A percentile compares a stretch with the other conserved stretches of the same genome.
phyloP scores from a whole-genome alignment of 2,888 invertebrate species.

The Dilophus febrilis region DNA sequence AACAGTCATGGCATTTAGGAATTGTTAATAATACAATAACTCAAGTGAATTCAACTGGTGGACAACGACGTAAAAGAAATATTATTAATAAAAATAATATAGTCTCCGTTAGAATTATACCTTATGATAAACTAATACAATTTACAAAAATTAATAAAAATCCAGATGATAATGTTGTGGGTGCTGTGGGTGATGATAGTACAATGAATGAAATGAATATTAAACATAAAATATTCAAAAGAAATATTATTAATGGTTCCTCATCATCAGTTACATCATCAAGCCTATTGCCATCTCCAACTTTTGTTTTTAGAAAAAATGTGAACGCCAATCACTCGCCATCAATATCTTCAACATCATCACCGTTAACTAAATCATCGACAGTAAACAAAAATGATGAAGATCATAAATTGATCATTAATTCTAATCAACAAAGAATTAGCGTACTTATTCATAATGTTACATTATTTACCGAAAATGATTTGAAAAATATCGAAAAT shows the following conservation, averaged over 20 bases:
- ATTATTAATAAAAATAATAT: no score
- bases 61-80: not conserved
- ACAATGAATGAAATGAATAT: no score
- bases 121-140: no score
- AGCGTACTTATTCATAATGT: constrained; percentile 51
- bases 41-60: not conserved
- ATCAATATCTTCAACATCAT: no score
- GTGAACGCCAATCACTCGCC: no score
- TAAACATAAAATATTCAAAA: no score
- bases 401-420: no score
- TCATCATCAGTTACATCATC: not conserved
- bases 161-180: not conserved
- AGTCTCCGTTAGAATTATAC: no score
- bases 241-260: not conserved
- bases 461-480: constrained; percentile 34
- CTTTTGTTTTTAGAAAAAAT: no score
- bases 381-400: no score
- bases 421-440: constrained; percentile 21
- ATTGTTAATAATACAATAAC: constrained; percentile 36
- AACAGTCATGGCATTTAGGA: constrained; percentile 66
- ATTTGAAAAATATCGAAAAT: constrained; percentile 13
- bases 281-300: not conserved
- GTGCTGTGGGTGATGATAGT: no score
- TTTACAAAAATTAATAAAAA: not conserved
- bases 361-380: no score